Evolutionary conservation across 2,888 invertebrate species (phyloP), one percentile per base, ranked within the genome.

Genomic region (Leucoptera coffeella): DNA sequence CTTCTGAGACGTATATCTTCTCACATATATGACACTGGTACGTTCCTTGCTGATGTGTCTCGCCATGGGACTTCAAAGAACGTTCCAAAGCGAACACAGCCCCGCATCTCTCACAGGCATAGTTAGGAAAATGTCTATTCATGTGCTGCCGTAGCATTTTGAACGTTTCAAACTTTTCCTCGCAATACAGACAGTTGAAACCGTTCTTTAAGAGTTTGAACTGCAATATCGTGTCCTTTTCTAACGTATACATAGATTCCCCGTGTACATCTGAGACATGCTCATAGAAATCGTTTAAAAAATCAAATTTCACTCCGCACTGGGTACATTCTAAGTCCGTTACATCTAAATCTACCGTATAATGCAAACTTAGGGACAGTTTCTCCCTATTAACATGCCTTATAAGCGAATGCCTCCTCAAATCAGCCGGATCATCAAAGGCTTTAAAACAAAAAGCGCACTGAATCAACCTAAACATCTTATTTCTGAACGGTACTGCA

Each of bases 91-190:
- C 58, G 52, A 54, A 59, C 0, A 67, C 67, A 9, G 60, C 56
- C 2, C 57, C 52, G 31, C 75, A 75, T 1, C 61, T 45, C 13
- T 67, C 60, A 32, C 75, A 75, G 7, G 61, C 52, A 32, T 62
- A 62, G 43, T 74, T 62, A 15, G 44, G 42, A 13, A 39, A 61
- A 29, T 61, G 61, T 0, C 37, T 34, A 20, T 52, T 54, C 61
- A 61, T 60, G 15, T 57, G 57, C 15, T 27, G 17, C 11, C 22
- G 21, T 4, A 27, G 15, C 7, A 20, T 19, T 12, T 27, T 17
- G 15, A 27, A 27, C 10, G 17, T 19, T 3, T 17, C 19, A 17
- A 14, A 27, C 15, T 14, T 27, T 4, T n/a, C 9, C 3, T 14
- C 21, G 12, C 26, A 27, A 3, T 22, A 12, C 1, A 15, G 5